Evolutionary conservation across 2,797 vertebrate species (phyloP).

Genomic region (Phoebastria nigripes): DNA sequence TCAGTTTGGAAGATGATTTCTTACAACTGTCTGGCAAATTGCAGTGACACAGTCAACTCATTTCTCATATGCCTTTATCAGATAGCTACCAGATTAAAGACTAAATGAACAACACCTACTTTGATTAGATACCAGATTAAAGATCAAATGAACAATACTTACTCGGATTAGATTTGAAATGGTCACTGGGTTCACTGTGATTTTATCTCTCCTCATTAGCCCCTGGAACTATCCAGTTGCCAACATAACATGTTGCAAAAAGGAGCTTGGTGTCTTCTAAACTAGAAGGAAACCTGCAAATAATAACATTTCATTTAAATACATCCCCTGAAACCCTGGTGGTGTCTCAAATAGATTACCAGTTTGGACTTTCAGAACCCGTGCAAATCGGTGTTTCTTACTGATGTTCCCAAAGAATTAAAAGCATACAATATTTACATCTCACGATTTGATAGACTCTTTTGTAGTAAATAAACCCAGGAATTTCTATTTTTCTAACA

Average conservation of each 20-base stretch:
- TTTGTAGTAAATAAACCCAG: not conserved
- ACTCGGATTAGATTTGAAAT: not conserved
- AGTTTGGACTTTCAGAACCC: not conserved
- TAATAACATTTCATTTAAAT: not conserved
- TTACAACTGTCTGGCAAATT: constrained; percentile 11
- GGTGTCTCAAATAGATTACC: not conserved
- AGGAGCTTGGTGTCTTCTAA: not conserved
- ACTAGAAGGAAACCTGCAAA: not conserved
- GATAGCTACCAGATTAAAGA: not conserved
- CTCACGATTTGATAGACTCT: not conserved
- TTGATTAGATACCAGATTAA: not conserved
- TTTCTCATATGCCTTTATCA: not conserved
- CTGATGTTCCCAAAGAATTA: not conserved
- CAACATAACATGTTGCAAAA: not conserved
- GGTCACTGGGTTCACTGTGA: not conserved
- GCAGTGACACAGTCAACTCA: not conserved
- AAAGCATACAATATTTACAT: not conserved
- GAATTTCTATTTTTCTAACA: not conserved
- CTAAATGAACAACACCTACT: not conserved
- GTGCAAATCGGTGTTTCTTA: not conserved
- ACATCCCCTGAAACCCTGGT: not conserved
- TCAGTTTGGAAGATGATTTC: not conserved
- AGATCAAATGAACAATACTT: not conserved
- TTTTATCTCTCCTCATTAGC: not conserved
- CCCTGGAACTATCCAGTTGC: not conserved